Base-by-base conservation (phyloP, 1,140 invertebrate genomes). In the Epicauta chinensis region DNA sequence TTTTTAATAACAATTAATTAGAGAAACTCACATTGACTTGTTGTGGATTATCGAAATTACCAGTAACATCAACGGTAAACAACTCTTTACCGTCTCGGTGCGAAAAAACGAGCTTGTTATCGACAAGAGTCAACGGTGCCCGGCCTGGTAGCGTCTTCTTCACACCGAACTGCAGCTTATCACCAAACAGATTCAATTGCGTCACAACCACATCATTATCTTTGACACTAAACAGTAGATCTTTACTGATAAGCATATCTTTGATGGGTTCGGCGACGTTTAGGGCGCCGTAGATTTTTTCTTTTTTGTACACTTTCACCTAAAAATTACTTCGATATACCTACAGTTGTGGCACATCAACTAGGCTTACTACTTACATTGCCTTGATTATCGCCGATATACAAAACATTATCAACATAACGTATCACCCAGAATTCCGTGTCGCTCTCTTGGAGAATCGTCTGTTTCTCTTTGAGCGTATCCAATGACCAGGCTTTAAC, bases 311-410 rank as follows among this genome's bases (percentile, higher is more conserved):
- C 9, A 72, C 58, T 35, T 62, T 64, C 9, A 72, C 59, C 71
- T 73, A 50, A 35, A 65, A n/a, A n/a, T n/a, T n/a, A n/a, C n/a
- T n/a, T n/a, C n/a, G n/a, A n/a, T n/a, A n/a, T n/a, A n/a, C n/a
- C n/a, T n/a, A n/a, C n/a, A n/a, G n/a, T n/a, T n/a, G n/a, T n/a
- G n/a, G n/a, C n/a, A n/a, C n/a, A n/a, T n/a, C n/a, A n/a, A n/a
- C n/a, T n/a, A n/a, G n/a, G n/a, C n/a, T n/a, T n/a, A n/a, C n/a
- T 16, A 64, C 66, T 67, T 64, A 76, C 74, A 52, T 66, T 66
- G 55, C 74, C 73, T 65, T 72, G 64, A 41, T 71, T 68, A 50
- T 76, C 72, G 11, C 71, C 72, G 40, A 67, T 64, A 57, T 67
- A 75, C 10, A 76, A 51, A 16, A 60, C 60, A 5, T 60, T 66